phyloP scores from a whole-genome alignment of 2,888 invertebrate genomes.

The Ormyrus nitidulus region DNA sequence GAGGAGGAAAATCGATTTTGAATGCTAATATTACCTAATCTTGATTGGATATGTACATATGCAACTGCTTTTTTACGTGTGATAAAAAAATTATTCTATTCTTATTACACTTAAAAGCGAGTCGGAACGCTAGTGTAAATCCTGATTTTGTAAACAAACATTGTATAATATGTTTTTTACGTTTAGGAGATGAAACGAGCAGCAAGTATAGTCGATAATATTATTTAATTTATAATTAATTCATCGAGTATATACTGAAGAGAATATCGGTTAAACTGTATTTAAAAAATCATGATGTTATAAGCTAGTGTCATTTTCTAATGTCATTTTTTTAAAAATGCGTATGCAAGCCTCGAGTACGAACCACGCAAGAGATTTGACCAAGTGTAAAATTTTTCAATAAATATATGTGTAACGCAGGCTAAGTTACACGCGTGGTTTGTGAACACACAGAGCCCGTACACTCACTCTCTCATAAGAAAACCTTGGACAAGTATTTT shows the following conservation, averaged over 20 bases:
- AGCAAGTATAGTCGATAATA: slow-evolving; percentile 67
- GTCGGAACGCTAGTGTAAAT: slow-evolving; percentile 72
- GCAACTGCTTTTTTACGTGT: slow-evolving; percentile 74
- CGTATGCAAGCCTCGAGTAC: slow-evolving; percentile 46
- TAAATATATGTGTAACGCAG: slow-evolving; percentile 22
- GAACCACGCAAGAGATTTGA: slow-evolving; percentile 49
- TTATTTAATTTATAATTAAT: slow-evolving; percentile 73
- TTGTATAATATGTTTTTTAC: slow-evolving; percentile 70
- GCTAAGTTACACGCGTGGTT: slow-evolving; percentile 21
- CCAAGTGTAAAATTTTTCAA: slow-evolving; percentile 28
- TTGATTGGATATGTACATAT: slow-evolving; percentile 73
- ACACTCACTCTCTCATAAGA: slow-evolving; percentile 19
- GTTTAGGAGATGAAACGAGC: slow-evolving; percentile 55
- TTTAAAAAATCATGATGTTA: slow-evolving; percentile 58
- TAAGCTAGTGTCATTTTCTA: slow-evolving; percentile 63
- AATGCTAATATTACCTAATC: slow-evolving; percentile 70
- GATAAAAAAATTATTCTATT: slow-evolving; percentile 70
- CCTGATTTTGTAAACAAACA: slow-evolving; percentile 74
- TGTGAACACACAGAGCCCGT: slow-evolving; percentile 19
- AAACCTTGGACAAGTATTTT: slow-evolving; percentile 40
- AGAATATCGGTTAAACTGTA: slow-evolving; percentile 49
- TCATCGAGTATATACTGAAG: slow-evolving; percentile 56
- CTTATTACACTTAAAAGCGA: slow-evolving; percentile 69
- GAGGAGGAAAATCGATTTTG: slow-evolving; percentile 60
- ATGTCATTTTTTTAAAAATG: slow-evolving; percentile 51